A percentile compares a stretch with the other conserved stretches of the same genome.
phyloP scores from a whole-genome alignment of 2,888 invertebrate genomes.

The Xestoiulus laeticollis region DNA sequence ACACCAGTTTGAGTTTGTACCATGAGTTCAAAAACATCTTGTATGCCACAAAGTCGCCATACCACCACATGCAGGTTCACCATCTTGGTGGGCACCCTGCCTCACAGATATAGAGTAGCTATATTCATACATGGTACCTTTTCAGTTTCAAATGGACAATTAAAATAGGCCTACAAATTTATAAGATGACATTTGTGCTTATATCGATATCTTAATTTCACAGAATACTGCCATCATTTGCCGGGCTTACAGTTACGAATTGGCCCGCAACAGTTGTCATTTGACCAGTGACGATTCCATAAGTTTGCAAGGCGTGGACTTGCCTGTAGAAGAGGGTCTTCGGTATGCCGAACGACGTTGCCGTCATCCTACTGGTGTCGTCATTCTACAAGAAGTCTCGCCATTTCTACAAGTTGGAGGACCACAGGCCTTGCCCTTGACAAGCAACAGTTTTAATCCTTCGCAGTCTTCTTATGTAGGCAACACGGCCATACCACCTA shows the following conservation, averaged over 20 bases:
- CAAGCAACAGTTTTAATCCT: slow-evolving; percentile 1
- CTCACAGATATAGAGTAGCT: no score
- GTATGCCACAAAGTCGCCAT: no score
- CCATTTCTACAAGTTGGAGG: neutral
- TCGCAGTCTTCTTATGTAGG: neutral
- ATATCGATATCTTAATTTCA: neutral
- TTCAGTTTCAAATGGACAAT: no score
- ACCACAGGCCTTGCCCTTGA: neutral
- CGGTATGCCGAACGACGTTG: slow-evolving; percentile 52
- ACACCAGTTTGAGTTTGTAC: no score
- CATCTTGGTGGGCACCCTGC: no score
- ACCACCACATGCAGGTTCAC: no score
- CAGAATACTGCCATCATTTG: slow-evolving; percentile 50
- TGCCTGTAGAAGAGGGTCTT: slow-evolving; percentile 38
- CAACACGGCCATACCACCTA: neutral
- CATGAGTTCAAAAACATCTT: no score
- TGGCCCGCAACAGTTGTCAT: slow-evolving; percentile 41
- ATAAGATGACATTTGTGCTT: no score
- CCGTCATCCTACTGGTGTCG: neutral
- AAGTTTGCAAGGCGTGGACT: slow-evolving; percentile 46
- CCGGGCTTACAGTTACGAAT: slow-evolving; percentile 50
- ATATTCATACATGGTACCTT: no score
- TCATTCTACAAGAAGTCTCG: neutral
- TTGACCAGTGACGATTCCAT: slow-evolving; percentile 53
- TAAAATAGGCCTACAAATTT: no score